These are phyloP conservation scores for Petromus typicus DNA, from an alignment of 2,113 vertebrate species.

Conservation along the genomic window DNA sequence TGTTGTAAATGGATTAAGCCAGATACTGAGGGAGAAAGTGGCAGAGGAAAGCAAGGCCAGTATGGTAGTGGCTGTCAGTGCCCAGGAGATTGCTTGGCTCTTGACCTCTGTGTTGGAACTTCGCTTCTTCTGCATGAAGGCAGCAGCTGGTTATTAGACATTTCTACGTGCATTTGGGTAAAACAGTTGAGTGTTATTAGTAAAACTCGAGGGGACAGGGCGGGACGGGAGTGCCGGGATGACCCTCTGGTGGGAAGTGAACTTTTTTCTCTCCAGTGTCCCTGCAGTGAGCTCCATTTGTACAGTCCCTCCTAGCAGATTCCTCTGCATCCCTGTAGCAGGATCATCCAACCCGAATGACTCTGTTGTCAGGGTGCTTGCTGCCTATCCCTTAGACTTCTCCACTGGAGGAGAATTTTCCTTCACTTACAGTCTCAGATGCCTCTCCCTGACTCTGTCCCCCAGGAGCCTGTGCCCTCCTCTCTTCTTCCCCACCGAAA, in stretches of 20 bases:
- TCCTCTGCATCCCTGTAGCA: not conserved
- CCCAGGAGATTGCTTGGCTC: not conserved
- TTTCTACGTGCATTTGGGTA: not conserved
- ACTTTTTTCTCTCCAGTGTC: not conserved
- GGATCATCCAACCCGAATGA: not conserved
- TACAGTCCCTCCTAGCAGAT: not conserved
- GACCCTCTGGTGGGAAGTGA: not conserved
- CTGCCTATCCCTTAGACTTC: not conserved
- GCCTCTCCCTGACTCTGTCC: not conserved
- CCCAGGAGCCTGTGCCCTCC: not conserved
- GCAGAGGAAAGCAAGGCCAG: not conserved
- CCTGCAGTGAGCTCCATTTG: not conserved
- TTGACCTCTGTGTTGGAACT: not conserved
- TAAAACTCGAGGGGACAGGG: not conserved
- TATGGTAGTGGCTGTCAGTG: not conserved
- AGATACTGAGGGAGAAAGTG: not conserved
- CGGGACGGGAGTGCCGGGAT: not conserved
- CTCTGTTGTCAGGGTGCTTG: not conserved
- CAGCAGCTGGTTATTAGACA: not conserved
- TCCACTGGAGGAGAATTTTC: not conserved
- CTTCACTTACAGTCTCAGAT: not conserved
- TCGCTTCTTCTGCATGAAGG: not conserved
- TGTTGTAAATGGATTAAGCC: not conserved
- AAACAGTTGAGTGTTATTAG: not conserved
- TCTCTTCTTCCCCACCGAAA: rapidly evolving